A percentile compares a stretch with the other conserved stretches of the same genome.
Evolutionary conservation across 2,888 invertebrate genomes (phyloP).

Genomic region (Plutella xylostella): DNA sequence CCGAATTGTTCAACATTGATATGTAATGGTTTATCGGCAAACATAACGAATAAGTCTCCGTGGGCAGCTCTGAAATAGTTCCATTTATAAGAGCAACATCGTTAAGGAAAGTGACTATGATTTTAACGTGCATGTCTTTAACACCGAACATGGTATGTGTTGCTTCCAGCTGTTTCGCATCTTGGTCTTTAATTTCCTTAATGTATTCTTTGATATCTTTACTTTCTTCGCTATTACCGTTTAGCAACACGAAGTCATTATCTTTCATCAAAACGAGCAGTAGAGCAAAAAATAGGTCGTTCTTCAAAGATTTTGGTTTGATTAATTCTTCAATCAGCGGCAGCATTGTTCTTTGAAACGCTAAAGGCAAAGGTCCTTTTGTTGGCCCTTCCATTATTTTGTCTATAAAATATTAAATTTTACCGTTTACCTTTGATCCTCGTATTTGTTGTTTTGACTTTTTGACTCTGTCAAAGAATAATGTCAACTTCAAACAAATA

Average conservation of each 20-base stretch:
- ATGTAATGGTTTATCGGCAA: conserved; percentile 22
- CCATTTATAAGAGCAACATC: conserved; percentile 28
- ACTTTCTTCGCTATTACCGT: conserved; percentile 16
- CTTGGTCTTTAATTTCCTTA: conserved; percentile 17
- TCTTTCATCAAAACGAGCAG: conserved; percentile 33
- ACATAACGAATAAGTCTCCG: conserved; percentile 27
- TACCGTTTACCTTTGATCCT: background rate
- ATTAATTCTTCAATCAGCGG: conserved; percentile 33
- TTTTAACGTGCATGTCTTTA: conserved; percentile 23
- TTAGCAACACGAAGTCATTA: conserved; percentile 29
- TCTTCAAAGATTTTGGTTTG: conserved; percentile 33
- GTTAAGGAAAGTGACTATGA: conserved; percentile 23
- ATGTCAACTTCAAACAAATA: background rate
- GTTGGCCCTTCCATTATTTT: conserved; percentile 24
- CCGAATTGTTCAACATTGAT: conserved; percentile 14
- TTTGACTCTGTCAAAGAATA: too few relatives aligned
- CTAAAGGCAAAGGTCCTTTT: conserved; percentile 22
- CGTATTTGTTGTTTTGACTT: background rate
- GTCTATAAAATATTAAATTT: background rate
- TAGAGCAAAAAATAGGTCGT: conserved; percentile 32
- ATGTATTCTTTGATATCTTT: conserved; percentile 24
- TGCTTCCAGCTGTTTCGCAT: conserved; percentile 20
- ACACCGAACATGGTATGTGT: conserved; percentile 21
- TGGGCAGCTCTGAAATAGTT: conserved; percentile 21
- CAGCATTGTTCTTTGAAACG: conserved; percentile 27